Evolutionary conservation across 2,797 vertebrate genomes (phyloP).

Genomic region (Lates japonicus): DNA sequence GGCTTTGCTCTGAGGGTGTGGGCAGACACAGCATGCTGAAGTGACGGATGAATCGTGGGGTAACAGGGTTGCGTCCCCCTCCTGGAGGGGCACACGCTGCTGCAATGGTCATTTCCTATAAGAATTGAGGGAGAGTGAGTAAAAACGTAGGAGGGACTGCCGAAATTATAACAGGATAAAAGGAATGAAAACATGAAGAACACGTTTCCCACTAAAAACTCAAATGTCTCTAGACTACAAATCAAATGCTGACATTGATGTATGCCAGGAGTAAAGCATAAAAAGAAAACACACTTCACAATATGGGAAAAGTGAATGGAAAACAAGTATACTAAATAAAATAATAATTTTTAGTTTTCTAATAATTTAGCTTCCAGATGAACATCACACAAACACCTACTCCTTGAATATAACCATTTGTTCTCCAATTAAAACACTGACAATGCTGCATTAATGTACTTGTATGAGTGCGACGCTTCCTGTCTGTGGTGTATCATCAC

Average conservation of each 20-base stretch:
- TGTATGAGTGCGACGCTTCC: background rate
- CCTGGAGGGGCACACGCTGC: conserved; percentile 91
- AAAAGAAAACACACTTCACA: background rate
- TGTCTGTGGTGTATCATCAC: background rate
- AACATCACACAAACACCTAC: background rate
- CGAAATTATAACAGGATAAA: background rate
- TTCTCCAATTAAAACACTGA: background rate
- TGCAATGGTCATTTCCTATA: conserved; percentile 88
- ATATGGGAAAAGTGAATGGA: background rate
- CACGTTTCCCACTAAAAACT: background rate
- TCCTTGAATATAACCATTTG: no score
- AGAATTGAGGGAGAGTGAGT: background rate
- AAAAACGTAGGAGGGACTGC: background rate
- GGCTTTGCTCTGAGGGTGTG: conserved; percentile 89
- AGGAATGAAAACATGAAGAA: background rate
- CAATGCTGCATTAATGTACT: background rate
- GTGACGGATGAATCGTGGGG: conserved; percentile 89
- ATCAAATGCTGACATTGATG: background rate
- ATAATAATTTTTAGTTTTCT: background rate
- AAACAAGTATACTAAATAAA: background rate
- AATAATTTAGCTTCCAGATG: background rate
- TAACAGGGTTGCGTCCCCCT: conserved; percentile 91
- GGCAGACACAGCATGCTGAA: conserved; percentile 92
- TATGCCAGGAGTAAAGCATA: background rate
- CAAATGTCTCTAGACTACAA: background rate